Evolutionary conservation across 2,113 vertebrate species (phyloP), one percentile per base, ranked within the genome.

Genomic region (Sorex araneus): DNA sequence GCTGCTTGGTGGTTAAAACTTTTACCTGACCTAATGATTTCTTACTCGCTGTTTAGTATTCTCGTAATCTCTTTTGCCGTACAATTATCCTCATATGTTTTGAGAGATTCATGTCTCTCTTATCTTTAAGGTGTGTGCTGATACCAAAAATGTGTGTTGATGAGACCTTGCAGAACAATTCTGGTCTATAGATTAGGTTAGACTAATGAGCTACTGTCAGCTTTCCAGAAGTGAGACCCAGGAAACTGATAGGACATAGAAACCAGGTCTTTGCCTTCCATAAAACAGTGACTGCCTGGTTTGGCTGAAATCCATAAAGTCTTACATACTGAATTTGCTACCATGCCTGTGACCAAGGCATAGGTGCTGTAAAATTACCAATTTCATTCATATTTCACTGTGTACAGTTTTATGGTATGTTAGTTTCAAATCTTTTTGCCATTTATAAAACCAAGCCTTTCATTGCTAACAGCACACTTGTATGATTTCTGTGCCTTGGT

Each of bases 11-110:
- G 80, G 85, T 94, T 64, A 87, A 69, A 69, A 43, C 30, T 87
- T 90, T 87, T 85, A 85, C 60, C 27, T 94, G 74, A 92, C 87
- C 82, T 94, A 74, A 88, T 78, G 93, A 93, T 73, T 32, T 78
- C 64, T 81, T 90, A 50, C 64, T 60, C 93, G 4, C 30, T 69
- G 8, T 80, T 90, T 94, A 83, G 36, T 92, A 83, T 79, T 87
- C 18, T 80, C 16, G n/a, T 23, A 21, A 3, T 19, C 18, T 94
- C 10, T 7, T 89, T 45, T 28, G 28, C 21, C 11, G 28, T 28
- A n/a, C 75, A 75, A 79, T 89, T 89, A 43, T 81, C 47, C 80
- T 47, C 19, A 40, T 30, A 16, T n/a, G 30, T 75, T 95, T 79
- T 82, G 40, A 69, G 66, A 90, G 64, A 50, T 32, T 60, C 2